These are phyloP conservation scores for Larimichthys polyactis DNA, from an alignment of 2,113 vertebrate genomes.

Conservation along the genomic window DNA sequence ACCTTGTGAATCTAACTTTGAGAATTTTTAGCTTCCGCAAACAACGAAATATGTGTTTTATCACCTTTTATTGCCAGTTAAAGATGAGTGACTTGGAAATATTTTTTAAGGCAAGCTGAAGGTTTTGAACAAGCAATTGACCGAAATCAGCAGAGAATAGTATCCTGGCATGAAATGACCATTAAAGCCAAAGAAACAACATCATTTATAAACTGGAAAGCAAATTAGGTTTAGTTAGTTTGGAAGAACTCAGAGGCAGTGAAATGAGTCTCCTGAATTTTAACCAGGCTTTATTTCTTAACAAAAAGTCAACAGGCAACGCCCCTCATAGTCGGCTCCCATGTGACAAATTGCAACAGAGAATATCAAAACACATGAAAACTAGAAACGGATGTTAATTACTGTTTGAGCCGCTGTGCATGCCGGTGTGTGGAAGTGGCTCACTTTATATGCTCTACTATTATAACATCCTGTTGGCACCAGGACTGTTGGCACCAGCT, in stretches of 20 bases:
- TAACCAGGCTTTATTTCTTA: constrained; percentile 29
- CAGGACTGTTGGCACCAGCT: constrained; percentile 64
- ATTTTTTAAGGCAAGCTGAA: constrained; percentile 15
- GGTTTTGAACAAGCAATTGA: constrained; percentile 16
- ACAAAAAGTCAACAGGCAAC: constrained; percentile 45
- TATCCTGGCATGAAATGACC: constrained; percentile 46
- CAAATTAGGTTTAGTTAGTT: constrained; percentile 19
- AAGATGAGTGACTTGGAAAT: constrained; percentile 14
- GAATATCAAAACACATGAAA: constrained; percentile 66
- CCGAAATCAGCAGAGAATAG: constrained; percentile 6
- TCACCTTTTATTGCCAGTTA: constrained; percentile 16
- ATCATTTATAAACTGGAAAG: constrained; percentile 20
- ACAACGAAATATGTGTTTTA: background rate
- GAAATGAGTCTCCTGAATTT: constrained; percentile 24
- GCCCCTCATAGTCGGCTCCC: constrained; percentile 37
- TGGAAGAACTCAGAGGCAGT: background rate
- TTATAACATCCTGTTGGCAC: constrained; percentile 78
- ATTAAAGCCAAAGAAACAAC: constrained; percentile 33
- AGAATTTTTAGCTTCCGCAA: background rate
- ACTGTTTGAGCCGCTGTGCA: constrained; percentile 38
- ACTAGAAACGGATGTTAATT: constrained; percentile 72
- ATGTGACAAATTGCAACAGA: constrained; percentile 63
- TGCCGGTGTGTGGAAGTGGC: constrained; percentile 48
- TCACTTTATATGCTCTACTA: constrained; percentile 68
- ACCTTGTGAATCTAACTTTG: background rate